These are phyloP conservation scores for Notarius quadriscutis DNA, from an alignment of 2,113 vertebrate genomes.

Conservation along the genomic window DNA sequence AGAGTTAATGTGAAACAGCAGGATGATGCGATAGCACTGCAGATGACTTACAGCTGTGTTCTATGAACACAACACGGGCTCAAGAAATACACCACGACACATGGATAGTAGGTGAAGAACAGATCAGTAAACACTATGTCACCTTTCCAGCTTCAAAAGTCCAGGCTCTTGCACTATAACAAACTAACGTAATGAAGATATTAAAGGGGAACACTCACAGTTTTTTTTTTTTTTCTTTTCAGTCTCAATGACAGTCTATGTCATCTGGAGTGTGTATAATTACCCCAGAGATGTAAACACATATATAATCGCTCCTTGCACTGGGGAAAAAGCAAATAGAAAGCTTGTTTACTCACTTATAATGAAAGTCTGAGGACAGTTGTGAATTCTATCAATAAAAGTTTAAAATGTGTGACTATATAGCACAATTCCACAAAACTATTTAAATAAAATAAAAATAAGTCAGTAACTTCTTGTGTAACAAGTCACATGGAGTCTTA, in stretches of 20 bases:
- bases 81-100: background rate
- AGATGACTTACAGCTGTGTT: constrained; percentile 46
- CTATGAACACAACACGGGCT: background rate
- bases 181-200: background rate
- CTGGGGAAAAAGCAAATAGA: background rate
- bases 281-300: background rate
- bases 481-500: background rate
- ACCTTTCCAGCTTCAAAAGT: background rate
- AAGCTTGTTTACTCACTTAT: background rate
- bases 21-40: constrained; percentile 23
- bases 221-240: background rate
- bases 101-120: background rate
- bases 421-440: background rate
- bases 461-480: background rate
- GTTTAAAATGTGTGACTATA: background rate
- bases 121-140: background rate
- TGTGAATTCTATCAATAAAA: background rate
- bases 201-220: background rate
- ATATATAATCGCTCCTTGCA: background rate
- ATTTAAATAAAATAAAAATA: background rate
- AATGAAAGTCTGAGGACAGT: background rate
- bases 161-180: background rate
- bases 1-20: constrained; percentile 40
- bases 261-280: background rate
- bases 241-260: background rate